Base-by-base conservation (phyloP, 1,140 invertebrate genomes). In the Ditylenchus dipsaci region DNA sequence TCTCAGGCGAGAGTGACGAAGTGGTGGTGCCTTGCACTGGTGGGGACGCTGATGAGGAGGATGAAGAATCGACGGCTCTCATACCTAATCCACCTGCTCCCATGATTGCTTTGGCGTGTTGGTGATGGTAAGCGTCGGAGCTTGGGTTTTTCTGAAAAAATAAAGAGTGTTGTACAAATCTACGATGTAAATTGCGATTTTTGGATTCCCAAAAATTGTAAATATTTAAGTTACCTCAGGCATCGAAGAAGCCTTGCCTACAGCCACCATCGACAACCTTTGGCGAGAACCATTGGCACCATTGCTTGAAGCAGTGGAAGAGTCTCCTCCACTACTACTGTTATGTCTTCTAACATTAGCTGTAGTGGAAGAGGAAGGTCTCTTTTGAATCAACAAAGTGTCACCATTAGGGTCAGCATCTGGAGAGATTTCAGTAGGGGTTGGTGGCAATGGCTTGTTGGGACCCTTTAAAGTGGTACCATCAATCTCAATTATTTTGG, bases 361-460 rank as follows among this genome's bases (percentile, higher is more conserved):
- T 19, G 59, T 29, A 8, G 59, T 29, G 19, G n/a, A 19, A n/a
- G 29, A 30, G 26, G 29, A 30, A n/a, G 59, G 38, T 8, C 59
- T 5, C n/a, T 61, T 30, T 61, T 61, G 29, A 29, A 43, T 43
- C 19, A 43, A 13, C 19, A 61, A 30, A 61, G 59, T 59, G 63
- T 29, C 72, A 53, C 38, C 70, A 64, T 43, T 63, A 45, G 23
- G 63, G 53, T 19, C 67, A 61, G 42, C 59, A 91, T 53, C 13
- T 49, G 21, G 21, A 17, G n/a, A 61, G 49, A 53, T 53, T 53
- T 68, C 45, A 21, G 45, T 72, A 21, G 93, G 93, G 26, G 92
- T 95, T 15, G 93, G 93, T 53, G 93, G 93, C 76, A 95, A 86
- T 64, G 92, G 92, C 70, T 92, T 87, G 83, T 92, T 93, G 56